These are phyloP conservation scores for Melanotaenia parkinsoni DNA, from an alignment of 2,797 vertebrate species.

Conservation along the genomic window DNA sequence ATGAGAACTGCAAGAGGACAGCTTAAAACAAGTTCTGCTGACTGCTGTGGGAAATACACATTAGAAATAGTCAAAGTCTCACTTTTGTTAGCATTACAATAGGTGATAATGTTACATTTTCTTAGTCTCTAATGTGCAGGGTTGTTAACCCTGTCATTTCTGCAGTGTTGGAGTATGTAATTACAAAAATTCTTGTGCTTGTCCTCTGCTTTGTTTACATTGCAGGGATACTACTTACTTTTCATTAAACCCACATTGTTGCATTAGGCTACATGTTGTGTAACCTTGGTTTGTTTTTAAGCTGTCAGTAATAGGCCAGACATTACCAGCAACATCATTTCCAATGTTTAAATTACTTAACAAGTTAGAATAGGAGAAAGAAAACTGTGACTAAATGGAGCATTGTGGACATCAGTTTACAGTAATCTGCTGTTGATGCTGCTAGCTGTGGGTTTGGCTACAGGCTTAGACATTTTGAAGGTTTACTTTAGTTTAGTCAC, in stretches of 20 bases:
- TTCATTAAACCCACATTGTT: conserved; percentile 40
- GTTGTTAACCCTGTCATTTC: conserved; percentile 5
- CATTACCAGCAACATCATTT: neutral
- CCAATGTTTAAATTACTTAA: neutral
- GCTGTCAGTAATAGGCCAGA: neutral
- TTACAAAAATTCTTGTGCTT: neutral
- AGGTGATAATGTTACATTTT: neutral
- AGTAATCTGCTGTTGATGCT: neutral
- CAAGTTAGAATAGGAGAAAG: neutral
- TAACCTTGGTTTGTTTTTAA: neutral
- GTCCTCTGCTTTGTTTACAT: neutral
- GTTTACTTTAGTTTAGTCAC: neutral
- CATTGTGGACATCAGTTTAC: conserved; percentile 21
- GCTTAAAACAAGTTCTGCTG: conserved; percentile 21
- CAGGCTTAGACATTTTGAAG: neutral
- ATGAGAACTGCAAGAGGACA: conserved; percentile 39
- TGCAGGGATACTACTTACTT: neutral
- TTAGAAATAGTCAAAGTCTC: conserved; percentile 9
- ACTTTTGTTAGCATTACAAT: neutral
- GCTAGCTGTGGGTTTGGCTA: neutral
- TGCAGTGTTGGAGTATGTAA: neutral
- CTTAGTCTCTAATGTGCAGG: neutral
- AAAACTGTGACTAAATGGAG: conserved; percentile 12
- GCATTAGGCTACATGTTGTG: conserved; percentile 15
- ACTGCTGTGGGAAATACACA: conserved; percentile 10